Percentiles rank a stretch among this genome's conserved stretches.
These are phyloP conservation scores for Vipera latastei DNA, from an alignment of 2,797 vertebrate species.

Conservation along the genomic window DNA sequence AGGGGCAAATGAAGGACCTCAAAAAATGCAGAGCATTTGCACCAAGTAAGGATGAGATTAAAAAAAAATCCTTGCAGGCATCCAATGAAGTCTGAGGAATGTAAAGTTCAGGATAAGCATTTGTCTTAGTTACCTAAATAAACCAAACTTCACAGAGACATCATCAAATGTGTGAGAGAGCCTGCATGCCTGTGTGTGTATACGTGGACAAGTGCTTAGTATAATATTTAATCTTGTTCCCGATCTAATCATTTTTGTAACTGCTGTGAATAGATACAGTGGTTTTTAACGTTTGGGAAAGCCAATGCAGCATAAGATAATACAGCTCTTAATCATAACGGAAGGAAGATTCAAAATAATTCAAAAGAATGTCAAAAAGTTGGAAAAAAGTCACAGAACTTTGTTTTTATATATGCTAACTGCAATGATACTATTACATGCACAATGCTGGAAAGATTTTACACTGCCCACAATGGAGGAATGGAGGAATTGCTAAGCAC, in stretches of 20 bases:
- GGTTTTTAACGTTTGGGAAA: not conserved
- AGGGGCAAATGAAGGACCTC: not conserved
- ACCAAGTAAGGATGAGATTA: not conserved
- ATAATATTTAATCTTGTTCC: not conserved
- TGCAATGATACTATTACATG: not conserved
- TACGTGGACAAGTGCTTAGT: not conserved
- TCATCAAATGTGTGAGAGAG: not conserved
- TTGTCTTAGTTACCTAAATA: not conserved
- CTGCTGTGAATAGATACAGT: not conserved
- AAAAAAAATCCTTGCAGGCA: not conserved
- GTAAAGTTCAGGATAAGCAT: not conserved
- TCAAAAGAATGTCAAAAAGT: not conserved
- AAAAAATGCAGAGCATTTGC: not conserved
- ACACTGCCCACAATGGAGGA: not conserved
- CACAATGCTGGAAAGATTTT: not conserved
- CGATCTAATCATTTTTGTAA: not conserved
- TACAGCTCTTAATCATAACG: not conserved
- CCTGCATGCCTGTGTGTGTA: not conserved
- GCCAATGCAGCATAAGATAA: not conserved
- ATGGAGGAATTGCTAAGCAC: not conserved
- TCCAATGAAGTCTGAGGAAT: conserved; percentile 6
- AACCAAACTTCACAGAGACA: not conserved
- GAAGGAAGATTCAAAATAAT: not conserved
- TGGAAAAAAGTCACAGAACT: not conserved
- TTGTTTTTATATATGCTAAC: not conserved